Evolutionary conservation across 1,140 invertebrate genomes (phyloP).

Genomic region (Teleogryllus occipitalis): DNA sequence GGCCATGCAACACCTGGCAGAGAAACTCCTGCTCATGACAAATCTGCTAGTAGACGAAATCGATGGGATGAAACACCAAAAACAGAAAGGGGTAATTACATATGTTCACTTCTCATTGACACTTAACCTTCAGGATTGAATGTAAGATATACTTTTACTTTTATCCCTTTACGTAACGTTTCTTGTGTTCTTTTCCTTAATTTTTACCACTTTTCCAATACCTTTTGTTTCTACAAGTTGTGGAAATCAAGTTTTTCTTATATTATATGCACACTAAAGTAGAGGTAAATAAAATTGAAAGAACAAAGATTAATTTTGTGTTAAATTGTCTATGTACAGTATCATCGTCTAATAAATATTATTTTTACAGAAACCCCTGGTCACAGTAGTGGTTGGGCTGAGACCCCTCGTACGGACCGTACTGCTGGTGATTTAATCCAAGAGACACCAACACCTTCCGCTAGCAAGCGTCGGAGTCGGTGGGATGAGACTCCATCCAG

Average conservation of each 20-base stretch:
- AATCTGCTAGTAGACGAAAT: constrained; percentile 64
- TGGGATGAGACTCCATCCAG: constrained; percentile 96
- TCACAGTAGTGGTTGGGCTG: constrained; percentile 91
- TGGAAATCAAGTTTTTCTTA: too few species aligned
- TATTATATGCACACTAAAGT: too few species aligned
- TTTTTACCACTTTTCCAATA: too few species aligned
- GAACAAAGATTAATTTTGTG: too few species aligned
- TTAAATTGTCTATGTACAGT: too few species aligned
- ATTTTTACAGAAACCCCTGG: constrained; percentile 74
- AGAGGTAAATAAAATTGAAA: too few species aligned
- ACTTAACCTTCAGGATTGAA: not conserved
- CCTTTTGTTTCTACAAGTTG: too few species aligned
- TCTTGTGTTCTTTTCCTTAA: not conserved
- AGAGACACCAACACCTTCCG: constrained; percentile 84
- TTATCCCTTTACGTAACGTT: not conserved
- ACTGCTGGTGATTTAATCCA: constrained; percentile 61
- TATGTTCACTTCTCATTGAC: not conserved
- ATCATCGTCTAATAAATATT: not conserved
- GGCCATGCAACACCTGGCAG: constrained; percentile 79
- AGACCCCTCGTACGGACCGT: constrained; percentile 92
- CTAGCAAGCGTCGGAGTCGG: constrained; percentile 82
- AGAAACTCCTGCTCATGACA: constrained; percentile 77
- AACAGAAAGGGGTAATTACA: constrained; percentile 69
- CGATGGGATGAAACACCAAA: constrained; percentile 99
- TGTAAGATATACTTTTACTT: not conserved